Conservation (phyloP, 1,140 invertebrate genomes). For the Caenorhabditis briggsae region DNA sequence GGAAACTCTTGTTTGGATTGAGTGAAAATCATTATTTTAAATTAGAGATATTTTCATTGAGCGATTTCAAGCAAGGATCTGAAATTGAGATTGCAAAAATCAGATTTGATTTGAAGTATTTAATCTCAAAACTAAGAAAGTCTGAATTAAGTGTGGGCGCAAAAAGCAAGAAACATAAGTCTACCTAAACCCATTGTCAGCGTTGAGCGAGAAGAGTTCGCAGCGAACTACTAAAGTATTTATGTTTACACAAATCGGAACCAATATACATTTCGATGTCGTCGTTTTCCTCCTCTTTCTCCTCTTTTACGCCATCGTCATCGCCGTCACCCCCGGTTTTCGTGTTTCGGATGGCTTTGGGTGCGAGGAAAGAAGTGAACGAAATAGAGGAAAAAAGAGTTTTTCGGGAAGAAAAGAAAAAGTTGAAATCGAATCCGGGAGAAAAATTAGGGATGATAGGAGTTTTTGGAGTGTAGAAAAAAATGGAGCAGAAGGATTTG, state of each 20-base stretch:
- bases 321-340: constrained; percentile 20
- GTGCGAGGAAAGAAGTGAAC: constrained; percentile 2
- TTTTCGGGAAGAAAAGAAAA: not conserved
- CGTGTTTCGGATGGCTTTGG: constrained; percentile 6
- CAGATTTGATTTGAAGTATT: too few species aligned
- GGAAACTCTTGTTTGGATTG: too few species aligned
- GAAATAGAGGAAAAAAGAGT: not conserved
- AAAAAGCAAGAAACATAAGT: constrained; percentile 52
- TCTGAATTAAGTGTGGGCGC: not conserved
- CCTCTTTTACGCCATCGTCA: constrained; percentile 5
- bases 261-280: constrained; percentile 54
- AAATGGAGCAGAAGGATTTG: not conserved
- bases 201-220: constrained; percentile 34
- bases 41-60: too few species aligned
- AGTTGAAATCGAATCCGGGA: constrained; percentile 28
- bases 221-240: constrained; percentile 53
- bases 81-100: too few species aligned
- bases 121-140: not conserved
- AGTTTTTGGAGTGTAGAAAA: not conserved
- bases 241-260: constrained; percentile 55
- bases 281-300: constrained; percentile 4
- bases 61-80: too few species aligned
- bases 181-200: constrained; percentile 51
- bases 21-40: too few species aligned
- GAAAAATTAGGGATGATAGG: not conserved